Base-by-base conservation (phyloP, 2,797 vertebrate genomes). In the Eupleurogrammus muticus region DNA sequence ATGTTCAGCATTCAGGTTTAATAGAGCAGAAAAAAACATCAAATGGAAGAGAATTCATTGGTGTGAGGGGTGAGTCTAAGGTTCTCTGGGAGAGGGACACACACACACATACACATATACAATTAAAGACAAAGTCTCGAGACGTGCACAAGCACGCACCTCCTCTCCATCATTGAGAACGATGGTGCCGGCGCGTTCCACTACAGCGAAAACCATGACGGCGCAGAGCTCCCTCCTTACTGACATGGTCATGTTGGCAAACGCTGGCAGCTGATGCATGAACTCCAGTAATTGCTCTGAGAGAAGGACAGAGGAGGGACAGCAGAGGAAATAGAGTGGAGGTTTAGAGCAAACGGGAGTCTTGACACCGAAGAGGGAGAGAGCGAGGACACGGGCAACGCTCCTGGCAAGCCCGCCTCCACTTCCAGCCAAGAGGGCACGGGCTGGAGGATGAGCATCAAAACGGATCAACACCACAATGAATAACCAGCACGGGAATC, bases 181-280 rank as follows among this genome's bases (percentile, higher is more conserved):
- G 65, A 97, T 95, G 80, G 98, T 99, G 55, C 98, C 97, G 9
- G 98, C 98, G 58, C 97, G 95, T 79, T 99, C 98, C 70, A 99
- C 98, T 82, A 99, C 98, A 0, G 98, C 97, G 10, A 99, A 99
- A 48, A 99, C 98, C 98, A 99, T 99, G 79, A 99, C 97, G 1
- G 98, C 97, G 84, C 98, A 99, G 55, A 99, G 96, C 83, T 99
- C 98, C 82, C 98, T 94, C 87, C 98, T 94, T 87, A 99, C 98
- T 0, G 98, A 99, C 98, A 99, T 99, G 24, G 98, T 99, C 98
- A 99, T 99, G 90, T 99, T 99, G 86, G 98, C 98, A 79, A 99
- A 99, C 44, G 98, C 98, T 48, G 98, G 98, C 89, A 99, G 94
- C 67, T 99, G 98, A 93, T 99, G 98, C 98, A 99, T 99, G 91